phyloP scores from a whole-genome alignment of 2,888 invertebrate species.

The Drosophila neutralis region DNA sequence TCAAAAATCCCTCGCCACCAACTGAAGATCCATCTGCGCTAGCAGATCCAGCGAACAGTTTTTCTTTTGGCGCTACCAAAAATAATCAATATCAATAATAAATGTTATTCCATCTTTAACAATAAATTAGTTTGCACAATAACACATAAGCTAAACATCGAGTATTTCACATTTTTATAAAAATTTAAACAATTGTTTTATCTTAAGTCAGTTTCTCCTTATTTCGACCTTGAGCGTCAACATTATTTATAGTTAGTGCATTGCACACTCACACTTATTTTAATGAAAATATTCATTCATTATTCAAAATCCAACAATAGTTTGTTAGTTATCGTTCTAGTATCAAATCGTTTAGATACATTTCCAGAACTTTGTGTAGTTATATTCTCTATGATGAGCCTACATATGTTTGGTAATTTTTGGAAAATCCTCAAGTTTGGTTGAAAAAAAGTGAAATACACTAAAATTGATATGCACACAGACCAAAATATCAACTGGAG shows the following conservation, averaged over 20 bases:
- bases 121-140: constrained; percentile 38
- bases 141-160: constrained; percentile 10
- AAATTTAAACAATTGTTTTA: not conserved
- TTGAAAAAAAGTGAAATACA: too few species aligned
- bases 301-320: not conserved
- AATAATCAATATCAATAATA: constrained; percentile 83
- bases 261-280: not conserved
- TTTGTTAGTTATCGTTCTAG: not conserved
- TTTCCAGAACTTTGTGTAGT: not conserved
- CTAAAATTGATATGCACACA: too few species aligned
- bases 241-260: not conserved
- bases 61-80: constrained; percentile 75
- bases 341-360: not conserved
- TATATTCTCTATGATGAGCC: not conserved
- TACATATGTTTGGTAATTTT: not conserved
- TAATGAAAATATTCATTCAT: not conserved
- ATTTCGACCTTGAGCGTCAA: not conserved
- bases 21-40: constrained; percentile 91
- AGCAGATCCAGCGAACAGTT: constrained; percentile 86
- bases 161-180: not conserved
- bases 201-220: not conserved
- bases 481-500: too few species aligned
- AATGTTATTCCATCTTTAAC: constrained; percentile 17
- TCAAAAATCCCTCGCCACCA: constrained; percentile 92
- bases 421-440: too few species aligned